phyloP scores from a whole-genome alignment of 2,113 vertebrate genomes.

The Sebastes fasciatus region DNA sequence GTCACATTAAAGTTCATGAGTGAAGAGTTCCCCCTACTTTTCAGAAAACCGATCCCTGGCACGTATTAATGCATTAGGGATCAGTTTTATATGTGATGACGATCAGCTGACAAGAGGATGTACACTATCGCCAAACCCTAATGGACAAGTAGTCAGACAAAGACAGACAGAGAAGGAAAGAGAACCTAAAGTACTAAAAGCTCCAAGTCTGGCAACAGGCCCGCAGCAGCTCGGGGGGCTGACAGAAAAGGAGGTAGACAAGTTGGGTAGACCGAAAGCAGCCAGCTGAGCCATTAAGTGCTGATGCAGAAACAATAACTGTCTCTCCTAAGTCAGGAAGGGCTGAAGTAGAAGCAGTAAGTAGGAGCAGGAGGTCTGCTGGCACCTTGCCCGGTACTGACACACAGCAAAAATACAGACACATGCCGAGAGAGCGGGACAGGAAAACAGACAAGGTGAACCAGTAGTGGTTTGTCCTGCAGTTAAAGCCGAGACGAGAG shows the following conservation, averaged over 20 bases:
- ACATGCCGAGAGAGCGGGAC: constrained; percentile 57
- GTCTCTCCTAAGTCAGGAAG: constrained; percentile 74
- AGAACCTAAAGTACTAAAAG: constrained; percentile 48
- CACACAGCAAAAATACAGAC: constrained; percentile 68
- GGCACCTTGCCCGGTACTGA: constrained; percentile 69
- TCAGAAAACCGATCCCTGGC: background rate
- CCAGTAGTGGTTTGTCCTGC: constrained; percentile 54
- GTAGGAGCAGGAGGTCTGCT: constrained; percentile 74
- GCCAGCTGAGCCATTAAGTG: constrained; percentile 79
- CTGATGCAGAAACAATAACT: constrained; percentile 81
- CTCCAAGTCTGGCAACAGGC: constrained; percentile 54
- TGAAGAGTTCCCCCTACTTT: background rate
- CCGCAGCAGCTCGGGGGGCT: constrained; percentile 60
- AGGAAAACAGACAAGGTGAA: constrained; percentile 66
- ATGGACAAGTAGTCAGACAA: constrained; percentile 38
- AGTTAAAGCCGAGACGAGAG: constrained; percentile 44
- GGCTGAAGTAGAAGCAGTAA: constrained; percentile 76
- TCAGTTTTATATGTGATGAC: constrained; percentile 12
- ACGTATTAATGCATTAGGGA: background rate
- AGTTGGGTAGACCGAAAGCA: constrained; percentile 73
- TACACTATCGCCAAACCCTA: constrained; percentile 18
- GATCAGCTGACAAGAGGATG: constrained; percentile 20
- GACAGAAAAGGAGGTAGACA: constrained; percentile 72
- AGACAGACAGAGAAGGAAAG: constrained; percentile 28
- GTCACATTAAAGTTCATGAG: constrained; percentile 2